These are phyloP conservation scores for Vulpes ferrilata DNA, from an alignment of 2,113 vertebrate genomes.

Conservation along the genomic window DNA sequence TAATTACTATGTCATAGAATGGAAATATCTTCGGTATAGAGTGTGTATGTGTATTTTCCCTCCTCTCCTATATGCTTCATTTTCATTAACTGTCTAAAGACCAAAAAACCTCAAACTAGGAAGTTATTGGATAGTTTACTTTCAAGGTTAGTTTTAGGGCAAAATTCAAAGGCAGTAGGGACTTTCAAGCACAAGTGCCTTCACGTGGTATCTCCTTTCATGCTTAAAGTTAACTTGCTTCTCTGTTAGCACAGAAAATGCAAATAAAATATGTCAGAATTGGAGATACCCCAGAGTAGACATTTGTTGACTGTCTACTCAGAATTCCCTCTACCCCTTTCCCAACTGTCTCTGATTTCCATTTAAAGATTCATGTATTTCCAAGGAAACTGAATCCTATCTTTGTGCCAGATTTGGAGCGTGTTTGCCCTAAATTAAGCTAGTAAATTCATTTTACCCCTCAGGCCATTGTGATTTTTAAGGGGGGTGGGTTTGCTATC, in stretches of 20 bases:
- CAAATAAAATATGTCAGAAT: not conserved
- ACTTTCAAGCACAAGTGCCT: not conserved
- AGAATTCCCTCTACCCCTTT: not conserved
- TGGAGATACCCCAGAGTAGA: not conserved
- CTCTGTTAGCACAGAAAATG: not conserved
- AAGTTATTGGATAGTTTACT: not conserved
- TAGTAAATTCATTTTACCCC: not conserved
- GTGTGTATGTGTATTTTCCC: not conserved
- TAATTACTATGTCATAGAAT: not conserved
- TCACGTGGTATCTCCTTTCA: not conserved
- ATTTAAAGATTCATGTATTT: not conserved
- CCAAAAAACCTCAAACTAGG: not conserved
- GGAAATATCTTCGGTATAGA: not conserved
- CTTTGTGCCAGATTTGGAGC: not conserved
- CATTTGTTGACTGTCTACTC: not conserved
- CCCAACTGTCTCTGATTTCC: not conserved
- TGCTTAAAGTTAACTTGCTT: not conserved
- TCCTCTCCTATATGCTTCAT: not conserved
- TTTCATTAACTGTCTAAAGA: not conserved
- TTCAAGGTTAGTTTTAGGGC: not conserved
- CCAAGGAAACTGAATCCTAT: not conserved
- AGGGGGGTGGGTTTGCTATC: not conserved
- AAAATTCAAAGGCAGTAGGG: not conserved
- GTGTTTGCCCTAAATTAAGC: not conserved
- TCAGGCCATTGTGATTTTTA: not conserved